Conservation (phyloP, 2,888 invertebrate species). For the Cancer borealis region DNA sequence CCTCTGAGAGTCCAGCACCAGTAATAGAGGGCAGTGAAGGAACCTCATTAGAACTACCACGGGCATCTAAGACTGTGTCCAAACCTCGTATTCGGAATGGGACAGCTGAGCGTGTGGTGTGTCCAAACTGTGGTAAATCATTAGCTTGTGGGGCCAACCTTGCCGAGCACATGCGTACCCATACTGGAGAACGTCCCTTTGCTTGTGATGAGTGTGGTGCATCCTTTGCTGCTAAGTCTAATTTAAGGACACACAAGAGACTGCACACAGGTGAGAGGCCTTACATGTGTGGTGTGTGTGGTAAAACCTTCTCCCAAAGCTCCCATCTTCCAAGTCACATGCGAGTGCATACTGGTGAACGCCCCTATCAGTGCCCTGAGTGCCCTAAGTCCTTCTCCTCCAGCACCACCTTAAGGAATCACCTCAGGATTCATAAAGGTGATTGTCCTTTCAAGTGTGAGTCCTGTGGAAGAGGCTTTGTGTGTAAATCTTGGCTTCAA, state of each 20-base stretch:
- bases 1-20: constrained; percentile 51
- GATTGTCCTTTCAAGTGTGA: constrained; percentile 75
- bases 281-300: constrained; percentile 76
- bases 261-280: constrained; percentile 76
- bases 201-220: constrained; percentile 74
- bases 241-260: constrained; percentile 72
- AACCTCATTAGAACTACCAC: constrained; percentile 48
- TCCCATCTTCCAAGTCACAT: constrained; percentile 74
- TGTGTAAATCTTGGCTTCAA: constrained; percentile 73
- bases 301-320: constrained; percentile 74
- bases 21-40: constrained; percentile 35
- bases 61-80: constrained; percentile 54
- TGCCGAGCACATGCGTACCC: constrained; percentile 73
- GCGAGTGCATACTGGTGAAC: constrained; percentile 75
- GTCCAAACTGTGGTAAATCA: constrained; percentile 69
- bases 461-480: constrained; percentile 72
- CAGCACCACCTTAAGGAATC: constrained; percentile 72
- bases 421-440: constrained; percentile 73
- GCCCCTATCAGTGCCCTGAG: constrained; percentile 73
- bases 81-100: constrained; percentile 63
- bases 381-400: constrained; percentile 74
- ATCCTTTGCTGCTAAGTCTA: constrained; percentile 75
- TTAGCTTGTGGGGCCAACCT: constrained; percentile 72
- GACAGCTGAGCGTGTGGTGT: constrained; percentile 63
- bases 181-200: constrained; percentile 73